Percentiles rank a stretch among this genome's conserved stretches.
Conservation (phyloP, 2,888 invertebrate genomes). For the Agrotis exclamationis region DNA sequence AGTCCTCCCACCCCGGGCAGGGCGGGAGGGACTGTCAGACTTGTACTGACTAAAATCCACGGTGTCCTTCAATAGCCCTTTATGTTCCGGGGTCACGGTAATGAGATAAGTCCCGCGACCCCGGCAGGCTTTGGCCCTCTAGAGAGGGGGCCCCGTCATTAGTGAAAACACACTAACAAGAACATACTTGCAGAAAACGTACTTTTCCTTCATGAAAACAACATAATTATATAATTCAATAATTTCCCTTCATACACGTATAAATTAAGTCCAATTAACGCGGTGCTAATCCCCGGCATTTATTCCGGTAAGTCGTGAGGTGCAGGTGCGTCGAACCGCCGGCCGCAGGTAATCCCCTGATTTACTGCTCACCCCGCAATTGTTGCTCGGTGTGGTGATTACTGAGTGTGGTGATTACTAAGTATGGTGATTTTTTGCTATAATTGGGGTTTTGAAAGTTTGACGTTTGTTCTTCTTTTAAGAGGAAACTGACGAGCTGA, state of each 20-base stretch:
- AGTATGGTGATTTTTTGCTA: slow-evolving; percentile 31
- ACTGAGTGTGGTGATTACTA: slow-evolving; percentile 34
- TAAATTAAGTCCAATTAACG: slow-evolving; percentile 64
- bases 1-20: too few species aligned
- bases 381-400: slow-evolving; percentile 50
- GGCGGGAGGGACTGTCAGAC: too few species aligned
- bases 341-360: slow-evolving; percentile 58
- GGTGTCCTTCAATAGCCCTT: too few species aligned
- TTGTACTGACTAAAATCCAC: too few species aligned
- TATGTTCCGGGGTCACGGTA: too few species aligned
- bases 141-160: too few species aligned
- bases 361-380: slow-evolving; percentile 56
- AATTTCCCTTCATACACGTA: slow-evolving; percentile 1
- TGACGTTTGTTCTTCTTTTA: background rate
- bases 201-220: background rate
- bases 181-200: too few species aligned
- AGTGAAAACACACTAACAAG: too few species aligned
- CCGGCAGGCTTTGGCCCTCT: too few species aligned
- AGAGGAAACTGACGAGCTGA: too few species aligned
- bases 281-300: slow-evolving; percentile 65
- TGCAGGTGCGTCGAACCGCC: slow-evolving; percentile 66
- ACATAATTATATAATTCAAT: slow-evolving; percentile 4
- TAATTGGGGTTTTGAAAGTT: background rate
- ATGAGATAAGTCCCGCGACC: too few species aligned
- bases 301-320: slow-evolving; percentile 60